Evolutionary conservation across 1,140 invertebrate genomes (phyloP).

Genomic region (Micrasema minimum): DNA sequence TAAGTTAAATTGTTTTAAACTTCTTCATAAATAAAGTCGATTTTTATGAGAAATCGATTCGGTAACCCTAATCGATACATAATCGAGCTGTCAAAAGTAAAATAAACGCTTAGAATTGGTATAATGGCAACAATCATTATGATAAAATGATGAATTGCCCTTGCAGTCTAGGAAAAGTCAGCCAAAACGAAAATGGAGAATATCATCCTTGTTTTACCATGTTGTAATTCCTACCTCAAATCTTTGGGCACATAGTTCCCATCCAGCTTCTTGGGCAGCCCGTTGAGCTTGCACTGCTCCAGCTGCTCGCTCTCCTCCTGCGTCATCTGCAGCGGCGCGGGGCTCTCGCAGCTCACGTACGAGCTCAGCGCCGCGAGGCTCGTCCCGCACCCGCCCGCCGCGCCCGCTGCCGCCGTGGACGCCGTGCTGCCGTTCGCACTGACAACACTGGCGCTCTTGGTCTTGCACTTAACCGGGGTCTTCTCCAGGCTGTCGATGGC

Average conservation of each 20-base stretch:
- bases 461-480: conserved; percentile 16
- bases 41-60: too few species aligned
- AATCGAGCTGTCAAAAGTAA: too few species aligned
- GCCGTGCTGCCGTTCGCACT: not conserved
- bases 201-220: too few species aligned
- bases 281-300: conserved; percentile 78
- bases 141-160: too few species aligned
- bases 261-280: conserved; percentile 75
- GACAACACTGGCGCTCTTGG: not conserved
- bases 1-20: too few species aligned
- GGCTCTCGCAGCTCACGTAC: conserved; percentile 79
- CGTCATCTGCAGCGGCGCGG: conserved; percentile 79
- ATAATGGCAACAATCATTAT: too few species aligned
- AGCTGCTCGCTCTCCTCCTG: conserved; percentile 79
- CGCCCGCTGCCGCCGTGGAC: conserved; percentile 22
- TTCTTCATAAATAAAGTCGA: too few species aligned
- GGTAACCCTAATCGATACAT: too few species aligned
- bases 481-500: conserved; percentile 28
- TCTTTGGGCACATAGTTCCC: conserved; percentile 75
- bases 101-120: too few species aligned
- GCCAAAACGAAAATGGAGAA: too few species aligned
- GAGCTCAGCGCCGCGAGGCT: conserved; percentile 64
- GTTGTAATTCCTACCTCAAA: conserved; percentile 61
- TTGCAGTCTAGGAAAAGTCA: too few species aligned
- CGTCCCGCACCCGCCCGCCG: conserved; percentile 21